Base-by-base conservation (phyloP, 1,140 invertebrate genomes). In the Drosophila tropicalis region DNA sequence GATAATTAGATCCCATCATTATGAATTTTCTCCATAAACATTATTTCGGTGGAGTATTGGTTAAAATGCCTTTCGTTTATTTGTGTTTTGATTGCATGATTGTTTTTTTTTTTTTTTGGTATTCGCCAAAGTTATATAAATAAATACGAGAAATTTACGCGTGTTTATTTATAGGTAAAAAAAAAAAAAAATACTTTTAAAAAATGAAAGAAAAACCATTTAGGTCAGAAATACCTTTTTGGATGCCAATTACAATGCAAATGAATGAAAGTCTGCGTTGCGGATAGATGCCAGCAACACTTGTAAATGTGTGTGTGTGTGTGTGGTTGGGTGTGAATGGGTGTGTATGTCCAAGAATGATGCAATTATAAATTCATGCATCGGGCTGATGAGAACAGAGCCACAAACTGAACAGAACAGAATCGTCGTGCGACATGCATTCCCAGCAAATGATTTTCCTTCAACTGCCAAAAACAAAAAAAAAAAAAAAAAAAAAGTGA, bases 351-450 rank as follows among this genome's bases (percentile, higher is more conserved):
- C 64, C 55, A 84, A 69, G 68, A 77, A 77, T 89, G 80, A 83
- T 83, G 70, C 83, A 87, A 87, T 87, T 87, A 89, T 89, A 83
- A 83, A 87, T 87, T 87, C 80, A 87, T 83, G 69, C 70, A 58
- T 12, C 17, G 39, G 70, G 10, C 70, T 54, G 70, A 25, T 51
- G 39, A 29, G 39, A 39, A 22, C 44, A 13, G 54, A 71, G 54
- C 72, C 44, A 25, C 4, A 19, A 6, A 29, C 22, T 13, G 36
- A 36, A 19, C 54, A 41, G 67, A 62, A 67, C 77, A 72, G 70
- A 69, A 22, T 51, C 44, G 10, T 51, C 44, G 44, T 51, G 41
- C 77, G 64, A 67, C 73, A 75, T 68, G 78, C 67, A 80, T 79
- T 79, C 71, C 77, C 69, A 70, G 55, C 40, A 22, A 62, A 44